phyloP scores from a whole-genome alignment of 2,888 invertebrate genomes.

The Melieria omissa region DNA sequence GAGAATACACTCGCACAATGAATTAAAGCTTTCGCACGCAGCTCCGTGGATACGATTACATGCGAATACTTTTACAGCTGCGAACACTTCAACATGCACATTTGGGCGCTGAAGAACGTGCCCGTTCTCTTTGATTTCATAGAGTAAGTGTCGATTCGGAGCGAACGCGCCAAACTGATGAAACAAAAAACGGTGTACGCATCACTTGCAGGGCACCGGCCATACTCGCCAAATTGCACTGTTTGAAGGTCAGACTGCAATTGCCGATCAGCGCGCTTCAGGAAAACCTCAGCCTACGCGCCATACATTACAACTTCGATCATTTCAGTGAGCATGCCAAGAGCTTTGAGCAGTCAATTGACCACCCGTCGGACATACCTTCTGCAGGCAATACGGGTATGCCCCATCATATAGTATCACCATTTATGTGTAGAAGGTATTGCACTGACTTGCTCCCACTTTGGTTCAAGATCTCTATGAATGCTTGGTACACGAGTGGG shows the following conservation, averaged over 20 bases:
- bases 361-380: constrained; percentile 18
- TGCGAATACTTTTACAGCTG: constrained; percentile 50
- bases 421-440: background rate
- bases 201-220: constrained; percentile 46
- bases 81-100: constrained; percentile 53
- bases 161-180: no score
- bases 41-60: constrained; percentile 48
- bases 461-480: constrained; percentile 46
- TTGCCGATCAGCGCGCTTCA: constrained; percentile 54
- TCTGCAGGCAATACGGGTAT: constrained; percentile 46
- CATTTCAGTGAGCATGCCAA: constrained; percentile 53
- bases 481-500: constrained; percentile 54
- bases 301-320: constrained; percentile 56
- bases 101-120: constrained; percentile 59
- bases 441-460: no score
- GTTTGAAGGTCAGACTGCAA: constrained; percentile 44
- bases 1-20: background rate
- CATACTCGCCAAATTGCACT: constrained; percentile 48
- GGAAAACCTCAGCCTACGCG: constrained; percentile 56
- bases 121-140: constrained; percentile 50
- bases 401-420: background rate
- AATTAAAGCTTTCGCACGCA: constrained; percentile 30
- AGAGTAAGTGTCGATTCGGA: constrained; percentile 7
- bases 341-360: constrained; percentile 45
- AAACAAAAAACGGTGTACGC: background rate